phyloP scores from a whole-genome alignment of 2,113 vertebrate species.

The Hippocampus comes region DNA sequence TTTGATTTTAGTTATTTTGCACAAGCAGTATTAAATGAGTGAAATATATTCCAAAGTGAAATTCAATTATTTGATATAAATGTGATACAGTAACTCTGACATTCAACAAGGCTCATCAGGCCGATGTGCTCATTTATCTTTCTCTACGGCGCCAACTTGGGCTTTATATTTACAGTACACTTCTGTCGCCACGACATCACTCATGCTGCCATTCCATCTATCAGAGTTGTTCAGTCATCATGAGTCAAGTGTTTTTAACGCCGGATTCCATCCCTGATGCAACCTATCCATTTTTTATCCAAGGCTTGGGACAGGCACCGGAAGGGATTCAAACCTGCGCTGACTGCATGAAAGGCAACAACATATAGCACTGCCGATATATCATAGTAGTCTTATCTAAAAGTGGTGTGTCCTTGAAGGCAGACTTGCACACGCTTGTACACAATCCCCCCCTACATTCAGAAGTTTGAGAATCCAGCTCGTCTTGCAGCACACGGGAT shows the following conservation, averaged over 20 bases:
- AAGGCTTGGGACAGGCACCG: background rate
- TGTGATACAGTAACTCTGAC: background rate
- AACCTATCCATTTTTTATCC: too few species aligned
- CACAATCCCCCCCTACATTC: background rate
- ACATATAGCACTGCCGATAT: background rate
- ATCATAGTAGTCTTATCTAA: slow-evolving; percentile 20
- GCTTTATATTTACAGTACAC: too few species aligned
- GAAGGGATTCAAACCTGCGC: background rate
- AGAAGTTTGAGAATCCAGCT: background rate
- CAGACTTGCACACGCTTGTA: background rate
- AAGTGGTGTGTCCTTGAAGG: background rate
- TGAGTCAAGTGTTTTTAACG: too few species aligned
- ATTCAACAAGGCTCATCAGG: background rate
- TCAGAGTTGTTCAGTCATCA: too few species aligned
- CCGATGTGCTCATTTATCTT: background rate
- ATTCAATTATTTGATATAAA: background rate
- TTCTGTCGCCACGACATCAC: background rate
- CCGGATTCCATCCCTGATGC: too few species aligned
- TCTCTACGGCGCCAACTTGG: too few species aligned
- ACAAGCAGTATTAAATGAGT: background rate
- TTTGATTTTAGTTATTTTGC: background rate
- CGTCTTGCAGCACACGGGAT: background rate
- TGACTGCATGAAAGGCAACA: background rate
- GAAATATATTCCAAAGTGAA: background rate
- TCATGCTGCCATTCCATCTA: background rate